Percentiles rank a stretch among this genome's conserved stretches.
These are phyloP conservation scores for Coptodon bakossiorum DNA, from an alignment of 2,113 vertebrate genomes.

Conservation along the genomic window DNA sequence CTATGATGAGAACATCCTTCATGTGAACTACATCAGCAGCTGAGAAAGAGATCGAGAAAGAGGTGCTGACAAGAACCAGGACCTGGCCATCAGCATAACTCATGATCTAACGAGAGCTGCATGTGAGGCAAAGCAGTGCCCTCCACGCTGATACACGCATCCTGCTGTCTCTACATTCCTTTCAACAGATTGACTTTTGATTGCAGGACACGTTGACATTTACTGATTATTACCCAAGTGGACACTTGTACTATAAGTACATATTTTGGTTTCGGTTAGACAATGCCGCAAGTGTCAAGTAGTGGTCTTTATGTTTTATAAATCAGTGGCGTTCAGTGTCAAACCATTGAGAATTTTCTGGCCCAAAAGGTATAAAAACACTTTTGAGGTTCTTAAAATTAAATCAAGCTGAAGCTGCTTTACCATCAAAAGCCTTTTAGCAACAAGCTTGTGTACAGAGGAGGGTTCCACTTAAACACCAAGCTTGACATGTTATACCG, in stretches of 20 bases:
- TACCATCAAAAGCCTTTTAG: not conserved
- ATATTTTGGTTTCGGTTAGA: not conserved
- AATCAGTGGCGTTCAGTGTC: not conserved
- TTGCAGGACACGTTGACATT: not conserved
- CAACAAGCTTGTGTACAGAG: not conserved
- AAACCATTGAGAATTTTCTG: not conserved
- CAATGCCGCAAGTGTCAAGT: not conserved
- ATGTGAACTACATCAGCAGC: constrained; percentile 30
- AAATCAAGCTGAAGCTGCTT: not conserved
- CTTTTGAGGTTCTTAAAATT: not conserved
- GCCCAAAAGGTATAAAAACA: not conserved
- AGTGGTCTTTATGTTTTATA: not conserved
- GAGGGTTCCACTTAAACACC: not conserved
- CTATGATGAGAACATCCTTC: constrained; percentile 2
- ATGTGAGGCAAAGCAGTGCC: constrained; percentile 36
- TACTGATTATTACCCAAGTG: not conserved
- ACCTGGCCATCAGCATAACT: constrained; percentile 47
- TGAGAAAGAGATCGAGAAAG: constrained; percentile 16
- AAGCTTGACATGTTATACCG: not conserved
- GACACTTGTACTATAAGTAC: not conserved
- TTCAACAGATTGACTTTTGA: not conserved
- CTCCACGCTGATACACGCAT: not conserved
- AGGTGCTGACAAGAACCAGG: constrained; percentile 62
- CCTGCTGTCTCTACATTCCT: constrained; percentile 3
- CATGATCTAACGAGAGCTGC: constrained; percentile 45